phyloP scores from a whole-genome alignment of 2,113 vertebrate genomes.

The Apaloderma vittatum region DNA sequence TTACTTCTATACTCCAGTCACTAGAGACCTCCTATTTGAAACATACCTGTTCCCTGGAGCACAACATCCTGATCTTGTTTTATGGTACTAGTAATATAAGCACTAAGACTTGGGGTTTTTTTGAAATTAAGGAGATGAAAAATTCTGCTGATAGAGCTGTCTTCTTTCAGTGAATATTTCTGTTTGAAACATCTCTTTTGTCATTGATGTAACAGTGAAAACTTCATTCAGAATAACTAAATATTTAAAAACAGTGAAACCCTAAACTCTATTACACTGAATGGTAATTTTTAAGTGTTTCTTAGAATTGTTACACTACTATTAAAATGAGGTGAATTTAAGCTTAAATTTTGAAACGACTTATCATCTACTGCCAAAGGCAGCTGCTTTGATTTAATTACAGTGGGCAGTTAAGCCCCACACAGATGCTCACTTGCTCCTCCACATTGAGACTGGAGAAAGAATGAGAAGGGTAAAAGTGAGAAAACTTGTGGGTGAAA shows the following conservation, averaged over 20 bases:
- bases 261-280: background rate
- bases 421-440: accelerated
- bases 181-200: background rate
- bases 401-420: background rate
- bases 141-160: background rate
- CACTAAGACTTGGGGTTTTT: background rate
- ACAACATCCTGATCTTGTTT: background rate
- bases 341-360: background rate
- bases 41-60: background rate
- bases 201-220: background rate
- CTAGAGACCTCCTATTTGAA: background rate
- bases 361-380: background rate
- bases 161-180: background rate
- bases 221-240: background rate
- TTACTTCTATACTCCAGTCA: background rate
- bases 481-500: background rate
- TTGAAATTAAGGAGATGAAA: background rate
- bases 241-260: background rate
- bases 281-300: background rate
- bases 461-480: background rate
- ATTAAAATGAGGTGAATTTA: background rate
- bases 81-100: background rate
- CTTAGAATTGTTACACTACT: background rate
- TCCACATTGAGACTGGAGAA: accelerated
- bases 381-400: background rate